Evolutionary conservation across 2,888 invertebrate genomes (phyloP).

Genomic region (Eilema griseolum): DNA sequence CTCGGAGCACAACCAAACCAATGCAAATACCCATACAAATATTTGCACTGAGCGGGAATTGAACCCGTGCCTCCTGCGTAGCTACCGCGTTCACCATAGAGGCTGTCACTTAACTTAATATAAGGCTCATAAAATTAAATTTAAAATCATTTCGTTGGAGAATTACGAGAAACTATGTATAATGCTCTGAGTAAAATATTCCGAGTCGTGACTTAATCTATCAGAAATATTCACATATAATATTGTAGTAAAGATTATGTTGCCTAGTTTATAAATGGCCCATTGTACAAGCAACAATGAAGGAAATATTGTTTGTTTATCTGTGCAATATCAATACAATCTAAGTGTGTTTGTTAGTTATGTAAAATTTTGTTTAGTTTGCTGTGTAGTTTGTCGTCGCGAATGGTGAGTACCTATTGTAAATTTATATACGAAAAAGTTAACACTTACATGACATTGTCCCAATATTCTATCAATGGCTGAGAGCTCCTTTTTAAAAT

Average conservation of each 20-base stretch:
- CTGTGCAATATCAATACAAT: conserved; percentile 44
- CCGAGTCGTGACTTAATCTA: conserved; percentile 45
- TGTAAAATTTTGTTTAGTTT: conserved; percentile 34
- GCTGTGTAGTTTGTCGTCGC: conserved; percentile 1
- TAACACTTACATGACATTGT: not conserved
- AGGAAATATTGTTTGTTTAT: conserved; percentile 61
- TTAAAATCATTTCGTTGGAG: not conserved
- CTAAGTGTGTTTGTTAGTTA: conserved; percentile 43
- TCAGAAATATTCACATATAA: conserved; percentile 50
- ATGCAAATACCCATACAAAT: too few relatives aligned
- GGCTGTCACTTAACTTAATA: not conserved
- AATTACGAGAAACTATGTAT: conserved; percentile 28
- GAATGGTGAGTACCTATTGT: not conserved
- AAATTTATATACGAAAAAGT: not conserved
- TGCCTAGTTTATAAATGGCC: conserved; percentile 60
- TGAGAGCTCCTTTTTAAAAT: too few relatives aligned
- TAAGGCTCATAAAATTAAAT: not conserved
- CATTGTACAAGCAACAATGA: conserved; percentile 65
- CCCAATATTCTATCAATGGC: too few relatives aligned
- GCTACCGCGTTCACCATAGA: too few relatives aligned
- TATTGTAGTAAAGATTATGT: conserved; percentile 52
- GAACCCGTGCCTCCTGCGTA: too few relatives aligned
- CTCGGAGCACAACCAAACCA: too few relatives aligned
- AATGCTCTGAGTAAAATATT: conserved; percentile 34
- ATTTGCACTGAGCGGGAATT: too few relatives aligned